These are phyloP conservation scores for Perca fluviatilis DNA, from an alignment of 2,113 vertebrate species.

Conservation along the genomic window DNA sequence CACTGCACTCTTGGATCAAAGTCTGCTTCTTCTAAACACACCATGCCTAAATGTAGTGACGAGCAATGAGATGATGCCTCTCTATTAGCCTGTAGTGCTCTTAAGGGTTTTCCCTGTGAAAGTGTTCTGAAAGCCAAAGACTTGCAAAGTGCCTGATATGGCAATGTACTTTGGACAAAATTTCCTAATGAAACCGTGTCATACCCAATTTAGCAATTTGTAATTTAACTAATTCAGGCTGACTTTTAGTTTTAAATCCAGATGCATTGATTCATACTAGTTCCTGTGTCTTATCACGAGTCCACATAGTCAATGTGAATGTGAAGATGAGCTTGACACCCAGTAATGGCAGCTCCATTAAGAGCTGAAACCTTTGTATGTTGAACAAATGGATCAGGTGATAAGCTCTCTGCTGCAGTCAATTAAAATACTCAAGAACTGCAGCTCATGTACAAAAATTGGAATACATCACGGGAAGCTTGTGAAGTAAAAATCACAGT, in stretches of 20 bases:
- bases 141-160: conserved; percentile 81
- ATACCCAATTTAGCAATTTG: conserved; percentile 16
- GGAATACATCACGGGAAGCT: background rate
- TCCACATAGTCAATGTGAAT: conserved; percentile 37
- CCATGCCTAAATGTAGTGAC: conserved; percentile 41
- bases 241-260: conserved; percentile 26
- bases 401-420: conserved; percentile 18
- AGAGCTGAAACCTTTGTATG: conserved; percentile 20
- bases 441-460: conserved; percentile 19
- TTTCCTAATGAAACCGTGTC: conserved; percentile 17
- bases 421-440: too few species aligned
- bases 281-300: conserved; percentile 1
- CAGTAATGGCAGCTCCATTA: conserved; percentile 19
- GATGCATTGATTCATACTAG: conserved; percentile 1
- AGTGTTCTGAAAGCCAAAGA: conserved; percentile 79
- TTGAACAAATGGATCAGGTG: conserved; percentile 20
- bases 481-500: conserved; percentile 24
- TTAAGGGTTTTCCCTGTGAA: conserved; percentile 70
- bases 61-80: conserved; percentile 62
- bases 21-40: conserved; percentile 34
- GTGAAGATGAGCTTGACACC: conserved; percentile 19
- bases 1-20: conserved; percentile 34
- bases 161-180: conserved; percentile 63
- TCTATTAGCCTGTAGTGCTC: conserved; percentile 74
- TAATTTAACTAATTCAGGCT: background rate